Base-by-base conservation (phyloP, 2,888 invertebrate species). In the Eupithecia vulgata region DNA sequence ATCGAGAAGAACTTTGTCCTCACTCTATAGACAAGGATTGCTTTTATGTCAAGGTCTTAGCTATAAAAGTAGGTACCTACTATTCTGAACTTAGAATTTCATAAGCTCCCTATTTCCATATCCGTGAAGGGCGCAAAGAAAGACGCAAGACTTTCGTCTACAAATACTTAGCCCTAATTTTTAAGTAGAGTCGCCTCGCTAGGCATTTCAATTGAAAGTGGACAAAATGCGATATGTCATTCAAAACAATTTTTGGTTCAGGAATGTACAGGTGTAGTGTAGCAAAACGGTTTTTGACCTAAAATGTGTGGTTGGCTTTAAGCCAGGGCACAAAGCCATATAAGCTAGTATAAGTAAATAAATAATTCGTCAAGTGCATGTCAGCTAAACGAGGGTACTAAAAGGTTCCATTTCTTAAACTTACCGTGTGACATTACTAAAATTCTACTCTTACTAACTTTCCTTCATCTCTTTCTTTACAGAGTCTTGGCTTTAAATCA, bases 281-380 rank as follows among this genome's bases (percentile, higher is more conserved):
- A n/a, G n/a, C n/a, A n/a, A n/a, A n/a, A n/a, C n/a, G n/a, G n/a
- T 13, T 25, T 25, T 57, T 25, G 25, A 25, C 25, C n/a, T 52
- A 10, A 52, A 52, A 57, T 57, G 25, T 52, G 3, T 25, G 13
- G 3, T 57, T 57, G 21, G 57, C 1, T 57, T 21, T 4, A 4
- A 57, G 57, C 57, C 57, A 25, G 7, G 25, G 57, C 25, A 13
- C 5, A 13, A 25, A 57, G 57, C 57, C 57, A 25, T 57, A 0
- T 57, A 3, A 10, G 21, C 10, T n/a, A 25, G 57, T 25, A 10
- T 12, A 10, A 21, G 21, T 21, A 57, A 25, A 25, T 57, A 25
- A 57, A 25, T 57, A 57, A 25, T 57, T 25, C 5, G 57, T 57
- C 57, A 57, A 57, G 57, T 57, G 57, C 21, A 57, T 57, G 25